Evolutionary conservation across 2,113 vertebrate species (phyloP).

Genomic region (Otis tarda): DNA sequence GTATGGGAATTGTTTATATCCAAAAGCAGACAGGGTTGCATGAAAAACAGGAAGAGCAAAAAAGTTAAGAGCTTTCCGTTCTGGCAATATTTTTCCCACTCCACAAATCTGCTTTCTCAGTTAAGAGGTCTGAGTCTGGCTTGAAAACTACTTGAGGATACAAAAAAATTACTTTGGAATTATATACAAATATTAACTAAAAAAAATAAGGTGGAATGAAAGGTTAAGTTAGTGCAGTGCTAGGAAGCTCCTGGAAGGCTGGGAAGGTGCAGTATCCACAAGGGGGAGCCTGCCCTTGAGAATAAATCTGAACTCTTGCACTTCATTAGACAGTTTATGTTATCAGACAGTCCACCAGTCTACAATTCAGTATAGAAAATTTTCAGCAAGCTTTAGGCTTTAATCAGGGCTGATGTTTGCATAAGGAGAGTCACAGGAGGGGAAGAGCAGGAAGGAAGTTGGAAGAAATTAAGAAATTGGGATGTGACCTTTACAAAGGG

Average conservation of each 20-base stretch:
- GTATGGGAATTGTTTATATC: neutral
- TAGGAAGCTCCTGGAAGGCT: neutral
- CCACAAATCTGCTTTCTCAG: neutral
- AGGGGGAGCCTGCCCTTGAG: slow-evolving; percentile 44
- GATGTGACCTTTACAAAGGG: neutral
- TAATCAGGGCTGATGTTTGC: slow-evolving; percentile 19
- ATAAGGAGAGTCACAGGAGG: neutral
- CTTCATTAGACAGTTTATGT: neutral
- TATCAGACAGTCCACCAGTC: neutral
- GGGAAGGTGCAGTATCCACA: slow-evolving; percentile 22
- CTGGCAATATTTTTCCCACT: neutral
- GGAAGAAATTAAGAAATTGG: neutral
- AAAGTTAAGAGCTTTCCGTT: neutral
- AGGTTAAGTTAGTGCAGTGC: neutral
- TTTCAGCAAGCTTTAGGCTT: neutral
- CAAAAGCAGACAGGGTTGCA: neutral
- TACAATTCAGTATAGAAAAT: neutral
- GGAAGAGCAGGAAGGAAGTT: neutral
- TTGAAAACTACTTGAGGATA: neutral
- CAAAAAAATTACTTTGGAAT: neutral
- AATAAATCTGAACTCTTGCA: neutral
- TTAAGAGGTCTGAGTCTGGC: neutral
- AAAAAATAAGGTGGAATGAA: neutral
- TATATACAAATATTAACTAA: neutral
- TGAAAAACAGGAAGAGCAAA: neutral